Base-by-base conservation (phyloP, 1,140 invertebrate species). In the Latrodectus geometricus region DNA sequence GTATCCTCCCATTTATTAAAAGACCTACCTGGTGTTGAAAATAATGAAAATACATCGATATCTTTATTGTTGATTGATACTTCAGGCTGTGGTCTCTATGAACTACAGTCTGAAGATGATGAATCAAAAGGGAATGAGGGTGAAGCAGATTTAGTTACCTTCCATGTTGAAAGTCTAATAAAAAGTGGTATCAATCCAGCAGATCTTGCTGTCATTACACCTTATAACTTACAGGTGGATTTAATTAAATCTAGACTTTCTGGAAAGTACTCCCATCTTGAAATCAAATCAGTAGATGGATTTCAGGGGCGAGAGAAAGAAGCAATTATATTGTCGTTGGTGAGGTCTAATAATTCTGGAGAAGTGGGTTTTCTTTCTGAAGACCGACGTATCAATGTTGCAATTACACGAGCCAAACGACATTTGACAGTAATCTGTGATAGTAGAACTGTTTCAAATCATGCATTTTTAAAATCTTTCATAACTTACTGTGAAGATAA, bases 271-370 rank as follows among this genome's bases (percentile, higher is more conserved):
- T 91, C 92, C 7, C 88, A 89, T 17, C 82, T 93, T 2, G 93
- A 93, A 89, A 91, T 94, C 9, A 92, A 92, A 86, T 92, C 93
- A 9, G 93, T 94, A 0, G 94, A 94, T 90, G 93, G 93, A 17
- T 94, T 94, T 89, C 94, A 94, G 90, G 94, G 94, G 0, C 90
- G 93, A 88, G 93, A 94, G 90, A 94, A 94, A 88, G 93, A 94
- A 90, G 93, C 92, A 20, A 92, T 94, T 9, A 90, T 94, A 70
- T 90, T 94, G 14, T 93, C 93, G 9, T 88, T 93, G 70, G 93
- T 93, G 8, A 89, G 91, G 85, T 94, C 91, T 89, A 94, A 93
- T 89, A 80, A 89, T 90, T 88, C 90, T 91, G 91, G 88, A 88
- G 92, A 93, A 89, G 91, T 94, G 56, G 94, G 94, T n/a, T 94